Conservation (phyloP, 2,113 vertebrate species). For the Psammodynastes pulverulentus region DNA sequence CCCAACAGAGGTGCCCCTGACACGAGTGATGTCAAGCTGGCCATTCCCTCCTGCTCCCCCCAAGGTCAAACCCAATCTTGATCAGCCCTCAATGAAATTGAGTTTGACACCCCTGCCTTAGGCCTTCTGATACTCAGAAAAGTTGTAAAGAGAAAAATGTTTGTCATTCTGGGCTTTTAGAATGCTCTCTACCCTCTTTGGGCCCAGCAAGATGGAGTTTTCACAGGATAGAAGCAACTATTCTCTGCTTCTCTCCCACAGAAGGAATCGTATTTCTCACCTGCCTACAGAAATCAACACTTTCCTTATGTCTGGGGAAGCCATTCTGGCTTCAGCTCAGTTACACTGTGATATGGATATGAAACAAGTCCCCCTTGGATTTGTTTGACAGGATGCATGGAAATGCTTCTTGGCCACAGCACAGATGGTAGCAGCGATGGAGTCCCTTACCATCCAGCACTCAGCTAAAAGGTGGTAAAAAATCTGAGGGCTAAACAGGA, state of each 20-base stretch:
- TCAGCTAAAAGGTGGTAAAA: neutral
- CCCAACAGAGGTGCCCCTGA: too few species aligned
- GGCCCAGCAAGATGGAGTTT: neutral
- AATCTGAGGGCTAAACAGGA: neutral
- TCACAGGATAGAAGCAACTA: neutral
- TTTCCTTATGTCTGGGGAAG: neutral
- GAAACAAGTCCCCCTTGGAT: neutral
- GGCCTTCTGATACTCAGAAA: neutral
- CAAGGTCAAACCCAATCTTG: too few species aligned
- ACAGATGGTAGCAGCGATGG: neutral
- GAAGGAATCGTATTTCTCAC: neutral
- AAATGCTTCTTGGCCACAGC: neutral
- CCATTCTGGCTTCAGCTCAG: neutral
- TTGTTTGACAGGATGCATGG: neutral
- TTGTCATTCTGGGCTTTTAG: neutral
- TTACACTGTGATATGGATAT: neutral
- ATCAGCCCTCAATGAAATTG: too few species aligned
- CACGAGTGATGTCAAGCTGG: too few species aligned
- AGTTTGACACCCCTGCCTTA: too few species aligned
- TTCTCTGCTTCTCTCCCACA: neutral
- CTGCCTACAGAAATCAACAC: neutral
- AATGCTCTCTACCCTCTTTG: neutral
- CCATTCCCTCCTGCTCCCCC: too few species aligned
- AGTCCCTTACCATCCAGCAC: neutral
- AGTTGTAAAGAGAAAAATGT: neutral